A percentile compares a stretch with the other conserved stretches of the same genome.
These are phyloP conservation scores for Gracilinanus agilis DNA, from an alignment of 2,113 vertebrate species.

Conservation along the genomic window DNA sequence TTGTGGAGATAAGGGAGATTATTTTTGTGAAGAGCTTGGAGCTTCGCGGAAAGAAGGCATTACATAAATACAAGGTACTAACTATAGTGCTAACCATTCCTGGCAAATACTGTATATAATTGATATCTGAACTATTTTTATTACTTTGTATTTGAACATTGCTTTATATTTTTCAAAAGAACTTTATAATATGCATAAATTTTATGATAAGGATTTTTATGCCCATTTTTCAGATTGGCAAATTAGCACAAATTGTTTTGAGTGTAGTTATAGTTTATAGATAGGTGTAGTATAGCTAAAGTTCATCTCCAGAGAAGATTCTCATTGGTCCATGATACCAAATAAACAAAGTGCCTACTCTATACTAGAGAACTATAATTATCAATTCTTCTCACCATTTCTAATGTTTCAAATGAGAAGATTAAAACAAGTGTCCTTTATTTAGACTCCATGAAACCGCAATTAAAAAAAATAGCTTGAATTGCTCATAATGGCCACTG, in stretches of 20 bases:
- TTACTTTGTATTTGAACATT: background rate
- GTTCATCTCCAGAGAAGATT: background rate
- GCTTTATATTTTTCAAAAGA: conserved; percentile 7
- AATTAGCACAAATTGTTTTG: background rate
- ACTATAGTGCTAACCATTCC: background rate
- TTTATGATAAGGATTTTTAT: background rate
- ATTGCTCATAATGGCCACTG: background rate
- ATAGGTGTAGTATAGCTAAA: background rate
- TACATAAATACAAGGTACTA: background rate
- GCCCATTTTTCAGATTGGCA: background rate
- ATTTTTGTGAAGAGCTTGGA: background rate
- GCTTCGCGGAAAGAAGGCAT: background rate
- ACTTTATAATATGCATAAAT: conserved; percentile 10
- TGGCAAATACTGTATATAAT: background rate
- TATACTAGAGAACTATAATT: background rate
- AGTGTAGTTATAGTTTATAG: too few relatives aligned
- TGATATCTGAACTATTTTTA: background rate
- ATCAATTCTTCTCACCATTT: background rate
- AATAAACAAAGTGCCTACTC: background rate
- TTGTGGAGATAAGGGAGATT: conserved; percentile 20
- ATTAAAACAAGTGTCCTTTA: background rate
- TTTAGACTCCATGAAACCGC: background rate
- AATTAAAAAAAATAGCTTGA: background rate
- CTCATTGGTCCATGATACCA: background rate
- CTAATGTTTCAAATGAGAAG: background rate